Base-by-base conservation (phyloP, 2,888 invertebrate species). In the Pristionchus fissidentatus region DNA sequence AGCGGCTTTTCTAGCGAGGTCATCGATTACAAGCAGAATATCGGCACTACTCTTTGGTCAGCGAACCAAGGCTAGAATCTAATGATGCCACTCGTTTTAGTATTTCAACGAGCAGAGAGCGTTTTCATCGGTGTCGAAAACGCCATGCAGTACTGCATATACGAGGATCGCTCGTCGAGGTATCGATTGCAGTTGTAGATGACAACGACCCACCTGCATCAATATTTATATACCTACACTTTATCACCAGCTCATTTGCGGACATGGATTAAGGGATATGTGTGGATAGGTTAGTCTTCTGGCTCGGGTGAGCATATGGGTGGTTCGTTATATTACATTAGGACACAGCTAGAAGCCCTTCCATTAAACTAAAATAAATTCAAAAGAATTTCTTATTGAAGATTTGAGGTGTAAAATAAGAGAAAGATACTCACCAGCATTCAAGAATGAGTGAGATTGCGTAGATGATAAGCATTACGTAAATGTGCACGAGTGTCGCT, bases 101-200 rank as follows among this genome's bases (percentile, higher is more conserved):
- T 7, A 35, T 26, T 70, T 70, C 26, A 70, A 38, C 70, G 70
- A 5, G 88, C 87, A 13, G 89, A 88, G 22, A 92, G 87, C 13
- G 91, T 91, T 83, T 92, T 91, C 90, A 92, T 89, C 0, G 92
- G 92, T n/a, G 90, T 92, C 55, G 89, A 88, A 84, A 92, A 92
- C 38, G 92, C 91, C 22, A 92, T 85, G 83, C 92, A 92, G 85
- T 92, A 92, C 75, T 88, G 87, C 91, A 92, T 92, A 86, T 92
- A 92, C 46, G 87, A 86, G 43, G 88, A 88, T 19, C 92, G 85
- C 80, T 92, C 92, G 41, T 88, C 89, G 52, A 92, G 85, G 83
- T 92, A 92, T 60, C 88, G 85, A 81, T 91, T 87, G 85, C 91
- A 91, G 77, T 89, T 88, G 88, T 90, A 90, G 79, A 92, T 89